Conservation (phyloP, 2,113 vertebrate genomes). For the Turdus rufiventris region DNA sequence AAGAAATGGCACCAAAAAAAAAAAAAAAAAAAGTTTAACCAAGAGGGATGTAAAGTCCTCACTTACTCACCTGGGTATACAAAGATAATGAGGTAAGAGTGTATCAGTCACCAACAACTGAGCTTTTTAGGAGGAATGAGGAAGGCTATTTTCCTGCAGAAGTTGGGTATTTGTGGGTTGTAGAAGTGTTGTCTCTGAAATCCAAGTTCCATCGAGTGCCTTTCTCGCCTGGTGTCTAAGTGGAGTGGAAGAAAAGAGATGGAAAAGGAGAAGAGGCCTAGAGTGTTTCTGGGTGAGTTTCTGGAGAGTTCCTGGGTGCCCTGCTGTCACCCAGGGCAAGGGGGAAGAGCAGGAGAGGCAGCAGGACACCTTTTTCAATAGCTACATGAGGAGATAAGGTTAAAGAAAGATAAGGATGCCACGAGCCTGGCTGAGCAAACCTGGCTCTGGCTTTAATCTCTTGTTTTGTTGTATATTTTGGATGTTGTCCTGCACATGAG, state of each 20-base stretch:
- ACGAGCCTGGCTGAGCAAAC: background rate
- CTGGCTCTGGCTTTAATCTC: background rate
- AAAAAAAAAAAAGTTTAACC: background rate
- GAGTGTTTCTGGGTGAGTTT: background rate
- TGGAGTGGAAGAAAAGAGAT: background rate
- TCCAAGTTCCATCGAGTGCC: background rate
- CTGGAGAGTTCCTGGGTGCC: background rate
- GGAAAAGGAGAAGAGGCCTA: background rate
- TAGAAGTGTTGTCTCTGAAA: background rate
- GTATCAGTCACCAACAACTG: background rate
- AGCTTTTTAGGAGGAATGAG: background rate
- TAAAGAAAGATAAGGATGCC: background rate
- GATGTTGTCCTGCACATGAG: rapidly evolving
- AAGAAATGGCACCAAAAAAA: too few species aligned
- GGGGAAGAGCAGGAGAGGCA: background rate
- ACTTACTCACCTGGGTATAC: background rate
- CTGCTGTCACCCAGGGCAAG: background rate
- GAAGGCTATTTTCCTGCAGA: background rate
- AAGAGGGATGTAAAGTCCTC: background rate
- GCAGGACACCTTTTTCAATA: background rate
- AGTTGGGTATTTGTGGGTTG: rapidly evolving
- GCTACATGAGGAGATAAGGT: background rate
- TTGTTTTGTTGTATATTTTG: background rate
- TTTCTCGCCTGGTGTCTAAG: background rate
- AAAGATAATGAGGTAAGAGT: background rate